Percentiles rank a stretch among this genome's conserved stretches.
Evolutionary conservation across 2,888 invertebrate species (phyloP).

Genomic region (Cantharis nigra): DNA sequence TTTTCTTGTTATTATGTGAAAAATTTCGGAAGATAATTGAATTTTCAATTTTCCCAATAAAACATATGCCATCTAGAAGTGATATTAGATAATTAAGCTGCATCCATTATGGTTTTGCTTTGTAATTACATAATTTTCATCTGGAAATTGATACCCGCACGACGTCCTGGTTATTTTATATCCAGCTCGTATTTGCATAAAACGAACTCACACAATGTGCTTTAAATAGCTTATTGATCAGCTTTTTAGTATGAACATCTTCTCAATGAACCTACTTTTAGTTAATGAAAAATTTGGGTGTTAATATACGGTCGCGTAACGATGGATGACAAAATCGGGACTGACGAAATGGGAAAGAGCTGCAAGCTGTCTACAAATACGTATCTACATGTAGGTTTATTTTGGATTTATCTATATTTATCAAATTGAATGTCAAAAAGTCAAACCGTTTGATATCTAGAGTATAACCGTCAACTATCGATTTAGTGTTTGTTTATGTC

Average conservation of each 20-base stretch:
- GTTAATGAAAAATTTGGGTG: neutral
- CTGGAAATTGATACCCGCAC: neutral
- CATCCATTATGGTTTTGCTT: neutral
- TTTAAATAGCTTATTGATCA: constrained; percentile 2
- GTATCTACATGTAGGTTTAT: neutral
- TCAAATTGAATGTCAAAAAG: constrained; percentile 12
- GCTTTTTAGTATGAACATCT: neutral
- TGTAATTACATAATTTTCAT: neutral
- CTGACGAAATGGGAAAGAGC: neutral
- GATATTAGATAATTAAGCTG: neutral
- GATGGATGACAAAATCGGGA: neutral
- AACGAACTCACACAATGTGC: neutral
- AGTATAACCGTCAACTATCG: neutral
- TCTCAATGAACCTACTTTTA: neutral
- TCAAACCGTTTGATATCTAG: constrained; percentile 15
- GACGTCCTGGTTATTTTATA: neutral
- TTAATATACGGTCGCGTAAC: neutral
- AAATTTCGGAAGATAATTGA: neutral
- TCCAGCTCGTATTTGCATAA: neutral
- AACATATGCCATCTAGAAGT: neutral
- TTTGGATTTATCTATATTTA: constrained; percentile 12
- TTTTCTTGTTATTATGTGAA: neutral
- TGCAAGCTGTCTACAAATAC: neutral
- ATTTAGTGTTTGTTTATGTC: constrained; percentile 11
- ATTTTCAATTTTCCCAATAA: neutral